Evolutionary conservation across 2,888 invertebrate genomes (phyloP).

Genomic region (Gasteruption jaculator): DNA sequence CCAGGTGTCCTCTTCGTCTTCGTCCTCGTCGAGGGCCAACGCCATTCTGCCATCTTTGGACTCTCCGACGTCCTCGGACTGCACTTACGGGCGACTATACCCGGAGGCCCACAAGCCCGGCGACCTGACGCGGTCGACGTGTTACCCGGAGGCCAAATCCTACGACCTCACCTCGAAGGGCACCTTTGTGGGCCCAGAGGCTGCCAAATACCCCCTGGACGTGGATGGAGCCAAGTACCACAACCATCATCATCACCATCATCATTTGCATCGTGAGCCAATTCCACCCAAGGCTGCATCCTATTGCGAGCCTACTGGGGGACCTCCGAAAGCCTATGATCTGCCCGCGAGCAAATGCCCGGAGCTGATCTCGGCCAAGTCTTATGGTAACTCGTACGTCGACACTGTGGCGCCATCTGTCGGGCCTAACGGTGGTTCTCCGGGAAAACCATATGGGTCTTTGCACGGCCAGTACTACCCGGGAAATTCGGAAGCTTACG

Average conservation of each 20-base stretch:
- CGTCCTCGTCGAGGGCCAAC: constrained; percentile 18
- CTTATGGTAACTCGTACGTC: too few relatives aligned
- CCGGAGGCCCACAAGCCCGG: constrained; percentile 30
- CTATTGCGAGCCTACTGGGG: too few relatives aligned
- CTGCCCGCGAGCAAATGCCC: too few relatives aligned
- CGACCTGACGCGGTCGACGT: constrained; percentile 32
- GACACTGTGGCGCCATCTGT: constrained; percentile 1
- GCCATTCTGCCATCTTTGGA: constrained; percentile 27
- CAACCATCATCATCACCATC: too few relatives aligned
- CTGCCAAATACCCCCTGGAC: constrained; percentile 35
- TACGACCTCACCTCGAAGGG: constrained; percentile 40
- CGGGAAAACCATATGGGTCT: constrained; percentile 40
- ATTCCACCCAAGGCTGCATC: too few relatives aligned
- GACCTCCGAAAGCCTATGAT: background rate
- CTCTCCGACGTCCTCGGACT: constrained; percentile 34
- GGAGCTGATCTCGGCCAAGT: too few relatives aligned
- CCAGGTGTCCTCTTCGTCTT: constrained; percentile 26
- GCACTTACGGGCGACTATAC: constrained; percentile 37
- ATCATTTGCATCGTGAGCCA: too few relatives aligned
- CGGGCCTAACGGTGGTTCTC: too few relatives aligned
- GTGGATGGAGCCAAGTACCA: constrained; percentile 17
- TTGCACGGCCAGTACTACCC: constrained; percentile 44
- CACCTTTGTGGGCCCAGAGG: too few relatives aligned
- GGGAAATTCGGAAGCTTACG: constrained; percentile 37
- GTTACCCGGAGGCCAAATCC: constrained; percentile 33